Evolutionary conservation across 30 jellyfish, hydroid and myxozoan species (phyloP), one percentile per base, ranked within the genome.

Genomic region (Chrysaora quinquecirrha): DNA sequence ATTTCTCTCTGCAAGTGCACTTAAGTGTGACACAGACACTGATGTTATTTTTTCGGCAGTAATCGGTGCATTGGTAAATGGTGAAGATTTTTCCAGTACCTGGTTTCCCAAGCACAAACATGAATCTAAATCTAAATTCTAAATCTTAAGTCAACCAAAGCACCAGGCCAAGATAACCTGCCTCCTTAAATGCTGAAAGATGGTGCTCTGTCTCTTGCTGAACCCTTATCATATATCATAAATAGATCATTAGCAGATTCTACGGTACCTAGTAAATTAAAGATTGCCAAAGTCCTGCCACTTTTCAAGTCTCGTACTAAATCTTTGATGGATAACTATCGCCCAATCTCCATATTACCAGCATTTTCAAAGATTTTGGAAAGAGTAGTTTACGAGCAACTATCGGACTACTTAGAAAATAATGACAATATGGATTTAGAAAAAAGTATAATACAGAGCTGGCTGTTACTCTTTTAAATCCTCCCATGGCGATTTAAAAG

Each of bases 121-220:
- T n/a, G n/a, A n/a, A n/a, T n/a, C n/a, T n/a, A n/a, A n/a, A n/a
- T n/a, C n/a, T n/a, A n/a, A n/a, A n/a, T 38, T 38, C 54, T 38
- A 6, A 38, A 52, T 52, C 68, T 52, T 3, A 52, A 52, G 25
- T 52, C 68, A 3, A 52, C 29, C 12, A 72, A 83, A 83, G 88
- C 95, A 56, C 79, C 95, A 50, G 89, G 95, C 10, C 84, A 80
- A 23, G 90, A 83, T 64, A 71, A 48, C 68, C 75, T 73, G 83
- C 95, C 95, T 33, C 88, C 90, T 19, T 29, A 66, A 66, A 79
- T 79, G 83, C 82, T 79, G 88, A 83, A 73, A 68, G 90, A 83
- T 64, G 83, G 64, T 62, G 95, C 95, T 71, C 89, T 25, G 71
- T 0, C 47, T 25, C 20, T 83, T 21, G 89, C 89, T 49, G 95